Evolutionary conservation across 1,140 invertebrate species (phyloP).

Genomic region (Halesus radiatus): DNA sequence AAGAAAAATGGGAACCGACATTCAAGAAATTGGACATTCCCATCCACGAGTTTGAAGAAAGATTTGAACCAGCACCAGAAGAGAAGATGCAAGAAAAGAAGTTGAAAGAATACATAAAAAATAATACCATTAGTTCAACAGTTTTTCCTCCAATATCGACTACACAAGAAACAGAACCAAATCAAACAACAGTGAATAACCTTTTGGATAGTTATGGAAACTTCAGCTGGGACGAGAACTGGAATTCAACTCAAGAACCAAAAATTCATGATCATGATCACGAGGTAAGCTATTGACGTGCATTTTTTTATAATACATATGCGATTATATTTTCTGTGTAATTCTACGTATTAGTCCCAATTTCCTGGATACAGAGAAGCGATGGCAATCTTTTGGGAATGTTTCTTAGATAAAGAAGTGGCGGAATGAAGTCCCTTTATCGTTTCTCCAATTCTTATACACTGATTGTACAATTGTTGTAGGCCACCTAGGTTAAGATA

Average conservation of each 20-base stretch:
- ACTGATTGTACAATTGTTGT: too few relatives aligned
- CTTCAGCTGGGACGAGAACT: background rate
- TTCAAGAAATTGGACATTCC: slow-evolving; percentile 65
- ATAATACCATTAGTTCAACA: slow-evolving; percentile 37
- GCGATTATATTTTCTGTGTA: too few relatives aligned
- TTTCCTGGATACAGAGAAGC: too few relatives aligned
- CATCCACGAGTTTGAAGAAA: slow-evolving; percentile 72
- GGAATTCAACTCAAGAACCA: slow-evolving; percentile 3
- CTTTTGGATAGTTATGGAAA: slow-evolving; percentile 3
- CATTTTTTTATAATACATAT: too few relatives aligned
- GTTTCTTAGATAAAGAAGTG: too few relatives aligned
- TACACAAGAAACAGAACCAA: background rate
- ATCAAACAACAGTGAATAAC: background rate
- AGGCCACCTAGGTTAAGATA: too few relatives aligned
- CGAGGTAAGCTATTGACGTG: too few relatives aligned
- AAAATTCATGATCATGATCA: too few relatives aligned
- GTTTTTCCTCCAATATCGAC: slow-evolving; percentile 63
- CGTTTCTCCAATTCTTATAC: too few relatives aligned
- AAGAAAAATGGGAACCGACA: slow-evolving; percentile 50
- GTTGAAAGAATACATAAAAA: background rate
- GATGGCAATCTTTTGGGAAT: too few relatives aligned
- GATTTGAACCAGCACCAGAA: slow-evolving; percentile 68
- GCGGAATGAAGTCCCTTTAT: too few relatives aligned
- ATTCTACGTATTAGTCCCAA: too few relatives aligned
- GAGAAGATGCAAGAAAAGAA: slow-evolving; percentile 1